phyloP scores from a whole-genome alignment of 2,888 invertebrate species.

The Eurois occulta region DNA sequence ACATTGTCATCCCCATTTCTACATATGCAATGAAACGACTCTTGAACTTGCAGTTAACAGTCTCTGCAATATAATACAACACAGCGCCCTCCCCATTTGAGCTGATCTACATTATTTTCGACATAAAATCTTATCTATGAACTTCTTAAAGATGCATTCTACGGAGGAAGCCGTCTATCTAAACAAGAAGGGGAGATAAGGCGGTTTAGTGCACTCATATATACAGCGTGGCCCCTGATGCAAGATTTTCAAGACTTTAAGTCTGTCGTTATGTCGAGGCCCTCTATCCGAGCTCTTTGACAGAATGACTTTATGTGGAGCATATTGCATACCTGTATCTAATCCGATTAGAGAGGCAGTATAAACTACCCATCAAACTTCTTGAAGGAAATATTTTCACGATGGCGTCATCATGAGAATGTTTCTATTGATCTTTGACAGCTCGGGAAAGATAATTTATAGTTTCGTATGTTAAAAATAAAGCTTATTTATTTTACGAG shows the following conservation, averaged over 20 bases:
- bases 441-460: neutral
- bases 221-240: constrained; percentile 74
- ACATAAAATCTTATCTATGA: constrained; percentile 84
- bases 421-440: neutral
- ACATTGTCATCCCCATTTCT: constrained; percentile 55
- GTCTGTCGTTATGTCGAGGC: constrained; percentile 77
- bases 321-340: constrained; percentile 25
- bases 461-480: neutral
- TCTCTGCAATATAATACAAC: constrained; percentile 58
- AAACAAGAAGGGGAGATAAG: constrained; percentile 86
- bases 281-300: constrained; percentile 67
- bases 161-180: constrained; percentile 83
- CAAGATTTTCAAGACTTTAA: constrained; percentile 78
- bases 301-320: constrained; percentile 45
- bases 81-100: constrained; percentile 69
- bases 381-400: constrained; percentile 17
- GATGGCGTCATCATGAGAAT: neutral
- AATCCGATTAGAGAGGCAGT: constrained; percentile 34
- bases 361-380: constrained; percentile 1
- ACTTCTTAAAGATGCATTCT: constrained; percentile 84
- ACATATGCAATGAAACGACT: constrained; percentile 55
- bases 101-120: constrained; percentile 77
- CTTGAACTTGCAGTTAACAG: constrained; percentile 53
- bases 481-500: neutral
- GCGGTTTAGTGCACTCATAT: constrained; percentile 82